Percentiles rank a stretch among this genome's conserved stretches.
phyloP scores from a whole-genome alignment of 1,140 invertebrate genomes.

The Drosophila tani region DNA sequence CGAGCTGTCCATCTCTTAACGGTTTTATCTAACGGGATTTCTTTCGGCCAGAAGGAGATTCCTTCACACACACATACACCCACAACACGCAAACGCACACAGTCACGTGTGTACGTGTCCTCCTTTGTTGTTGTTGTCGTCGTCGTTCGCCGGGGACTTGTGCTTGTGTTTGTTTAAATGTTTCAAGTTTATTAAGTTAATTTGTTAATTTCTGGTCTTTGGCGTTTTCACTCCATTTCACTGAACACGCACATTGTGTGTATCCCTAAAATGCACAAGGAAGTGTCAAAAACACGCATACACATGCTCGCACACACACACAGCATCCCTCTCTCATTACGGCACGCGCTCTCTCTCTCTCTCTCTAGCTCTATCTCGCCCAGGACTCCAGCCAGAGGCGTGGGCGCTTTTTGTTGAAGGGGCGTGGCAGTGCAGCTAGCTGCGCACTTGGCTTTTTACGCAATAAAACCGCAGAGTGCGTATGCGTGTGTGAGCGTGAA shows the following conservation, averaged over 20 bases:
- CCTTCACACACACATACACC: conserved; percentile 18
- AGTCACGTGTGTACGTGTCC: background rate
- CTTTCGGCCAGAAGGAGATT: conserved; percentile 2
- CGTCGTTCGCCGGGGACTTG: background rate
- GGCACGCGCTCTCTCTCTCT: conserved; percentile 9
- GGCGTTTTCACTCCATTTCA: conserved; percentile 42
- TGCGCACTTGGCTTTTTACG: conserved; percentile 77
- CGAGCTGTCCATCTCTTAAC: conserved; percentile 88
- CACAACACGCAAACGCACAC: conserved; percentile 7
- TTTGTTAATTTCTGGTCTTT: conserved; percentile 26
- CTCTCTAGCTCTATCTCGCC: conserved; percentile 19
- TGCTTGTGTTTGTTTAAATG: background rate
- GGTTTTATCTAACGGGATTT: conserved; percentile 12
- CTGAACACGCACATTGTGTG: conserved; percentile 58
- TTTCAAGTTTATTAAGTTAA: conserved; percentile 19
- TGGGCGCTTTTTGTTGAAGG: conserved; percentile 40
- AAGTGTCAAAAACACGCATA: conserved; percentile 57
- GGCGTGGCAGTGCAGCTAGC: conserved; percentile 79
- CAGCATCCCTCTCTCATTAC: conserved; percentile 22
- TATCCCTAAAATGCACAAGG: conserved; percentile 58
- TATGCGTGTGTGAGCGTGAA: conserved; percentile 19
- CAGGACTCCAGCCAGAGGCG: conserved; percentile 7
- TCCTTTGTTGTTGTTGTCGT: conserved; percentile 2
- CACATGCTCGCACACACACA: conserved; percentile 23
- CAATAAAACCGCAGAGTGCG: conserved; percentile 39